Percentiles rank a stretch among this genome's conserved stretches.
These are phyloP conservation scores for Etia nguti DNA, from an alignment of 2,113 vertebrate genomes.

Conservation along the genomic window DNA sequence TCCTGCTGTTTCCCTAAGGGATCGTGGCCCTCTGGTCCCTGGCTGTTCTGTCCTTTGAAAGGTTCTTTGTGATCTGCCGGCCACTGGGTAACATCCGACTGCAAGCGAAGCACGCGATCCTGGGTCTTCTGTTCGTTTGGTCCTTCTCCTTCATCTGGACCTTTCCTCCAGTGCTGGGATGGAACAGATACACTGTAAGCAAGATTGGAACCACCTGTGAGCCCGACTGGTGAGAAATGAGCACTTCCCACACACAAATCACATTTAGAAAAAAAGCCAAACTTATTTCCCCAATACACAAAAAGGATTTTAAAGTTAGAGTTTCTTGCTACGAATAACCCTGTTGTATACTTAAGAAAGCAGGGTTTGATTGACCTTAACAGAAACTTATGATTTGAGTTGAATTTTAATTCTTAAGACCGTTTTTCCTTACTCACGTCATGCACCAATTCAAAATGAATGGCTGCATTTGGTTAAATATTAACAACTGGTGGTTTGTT, in stretches of 20 bases:
- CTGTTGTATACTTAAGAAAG: neutral
- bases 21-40: constrained; percentile 88
- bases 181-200: constrained; percentile 89
- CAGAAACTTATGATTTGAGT: neutral
- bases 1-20: constrained; percentile 63
- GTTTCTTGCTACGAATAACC: neutral
- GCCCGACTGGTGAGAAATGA: constrained; percentile 83
- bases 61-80: constrained; percentile 81
- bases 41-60: constrained; percentile 83
- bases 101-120: constrained; percentile 72
- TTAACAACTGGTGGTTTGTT: neutral
- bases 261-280: neutral
- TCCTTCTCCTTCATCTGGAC: constrained; percentile 87
- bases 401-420: neutral
- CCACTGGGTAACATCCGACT: constrained; percentile 73
- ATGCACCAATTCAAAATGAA: neutral
- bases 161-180: constrained; percentile 82
- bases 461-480: neutral
- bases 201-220: constrained; percentile 92
- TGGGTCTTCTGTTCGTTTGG: constrained; percentile 84
- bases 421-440: fast-evolving
- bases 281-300: neutral
- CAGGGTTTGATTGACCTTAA: neutral
- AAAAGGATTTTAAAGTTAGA: neutral
- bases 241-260: neutral